Conservation (phyloP, 2,888 invertebrate species). For the Drosophila buzzatii region DNA sequence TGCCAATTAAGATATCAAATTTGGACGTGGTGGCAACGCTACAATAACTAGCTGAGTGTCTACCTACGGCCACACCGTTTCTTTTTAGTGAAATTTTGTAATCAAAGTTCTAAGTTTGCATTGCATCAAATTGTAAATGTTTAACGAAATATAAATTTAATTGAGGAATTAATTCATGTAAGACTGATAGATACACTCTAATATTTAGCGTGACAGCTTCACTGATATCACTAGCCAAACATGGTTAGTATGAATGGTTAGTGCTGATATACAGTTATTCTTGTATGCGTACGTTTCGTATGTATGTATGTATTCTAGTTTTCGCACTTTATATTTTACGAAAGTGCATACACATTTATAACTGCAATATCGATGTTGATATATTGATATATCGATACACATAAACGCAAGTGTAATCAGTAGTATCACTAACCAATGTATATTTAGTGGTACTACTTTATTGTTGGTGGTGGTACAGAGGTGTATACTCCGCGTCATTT, state of each 20-base stretch:
- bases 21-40: conserved; percentile 6
- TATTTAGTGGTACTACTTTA: background rate
- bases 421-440: background rate
- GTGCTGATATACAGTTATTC: background rate
- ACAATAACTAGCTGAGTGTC: background rate
- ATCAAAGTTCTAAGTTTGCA: background rate
- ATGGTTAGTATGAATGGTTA: too few relatives aligned
- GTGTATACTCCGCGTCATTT: conserved; percentile 1
- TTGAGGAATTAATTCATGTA: background rate
- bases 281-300: background rate
- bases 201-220: background rate
- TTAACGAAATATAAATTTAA: background rate
- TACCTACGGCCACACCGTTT: conserved; percentile 18
- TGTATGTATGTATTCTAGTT: conserved; percentile 3
- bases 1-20: background rate
- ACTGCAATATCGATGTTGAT: conserved; percentile 21
- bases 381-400: conserved; percentile 24
- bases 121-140: conserved; percentile 7
- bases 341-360: background rate
- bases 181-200: background rate
- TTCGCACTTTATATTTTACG: background rate
- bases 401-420: background rate
- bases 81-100: conserved; percentile 5
- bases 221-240: too few relatives aligned
- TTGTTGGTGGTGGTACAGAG: background rate